A percentile compares a stretch with the other conserved stretches of the same genome.
Conservation (phyloP, 35 echinoderm and acorn worm genomes). For the Lytechinus variegatus region DNA sequence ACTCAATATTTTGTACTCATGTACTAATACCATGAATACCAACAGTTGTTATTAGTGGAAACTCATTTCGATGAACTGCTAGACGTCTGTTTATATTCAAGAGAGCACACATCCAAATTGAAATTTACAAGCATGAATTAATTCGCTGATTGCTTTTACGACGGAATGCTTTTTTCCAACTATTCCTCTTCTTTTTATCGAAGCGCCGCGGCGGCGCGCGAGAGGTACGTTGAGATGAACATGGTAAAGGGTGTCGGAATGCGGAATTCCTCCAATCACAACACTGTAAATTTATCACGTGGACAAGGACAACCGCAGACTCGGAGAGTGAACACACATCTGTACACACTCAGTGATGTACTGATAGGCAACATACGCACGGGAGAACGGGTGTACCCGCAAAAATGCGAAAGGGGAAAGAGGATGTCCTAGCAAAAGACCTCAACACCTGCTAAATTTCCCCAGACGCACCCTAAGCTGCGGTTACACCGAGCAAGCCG, state of each 20-base stretch:
- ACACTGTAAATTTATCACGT: not conserved
- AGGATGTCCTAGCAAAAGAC: not conserved
- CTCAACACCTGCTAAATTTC: not conserved
- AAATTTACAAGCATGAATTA: constrained; percentile 6
- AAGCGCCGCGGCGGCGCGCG: not conserved
- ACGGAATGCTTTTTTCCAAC: not conserved
- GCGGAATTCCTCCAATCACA: not conserved
- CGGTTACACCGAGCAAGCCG: too few species aligned
- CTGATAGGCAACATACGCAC: not conserved
- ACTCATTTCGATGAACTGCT: not conserved
- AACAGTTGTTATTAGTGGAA: not conserved
- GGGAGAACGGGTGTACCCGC: not conserved
- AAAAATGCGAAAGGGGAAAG: not conserved
- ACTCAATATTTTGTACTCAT: not conserved
- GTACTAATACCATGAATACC: not conserved
- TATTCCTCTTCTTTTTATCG: too few species aligned
- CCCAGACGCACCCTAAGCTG: too few species aligned
- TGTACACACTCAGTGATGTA: not conserved
- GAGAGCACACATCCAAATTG: not conserved
- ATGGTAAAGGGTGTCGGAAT: not conserved
- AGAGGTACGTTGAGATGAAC: not conserved
- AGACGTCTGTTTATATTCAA: not conserved
- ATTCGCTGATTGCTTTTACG: not conserved
- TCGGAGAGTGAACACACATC: not conserved
- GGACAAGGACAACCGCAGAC: not conserved